phyloP scores from a whole-genome alignment of 2,888 invertebrate genomes.

The Antitype chi region DNA sequence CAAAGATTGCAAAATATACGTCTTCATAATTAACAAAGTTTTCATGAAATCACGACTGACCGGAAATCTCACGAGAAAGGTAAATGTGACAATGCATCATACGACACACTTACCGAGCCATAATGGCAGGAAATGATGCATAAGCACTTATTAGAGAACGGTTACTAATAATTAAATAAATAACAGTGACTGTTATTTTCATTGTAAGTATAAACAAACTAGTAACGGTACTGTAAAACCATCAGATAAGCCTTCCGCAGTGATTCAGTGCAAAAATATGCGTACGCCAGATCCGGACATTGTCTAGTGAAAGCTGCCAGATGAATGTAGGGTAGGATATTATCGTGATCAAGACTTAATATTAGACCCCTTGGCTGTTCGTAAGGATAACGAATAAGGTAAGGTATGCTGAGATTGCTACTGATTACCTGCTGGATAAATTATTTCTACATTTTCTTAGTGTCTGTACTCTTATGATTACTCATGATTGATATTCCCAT shows the following conservation, averaged over 20 bases:
- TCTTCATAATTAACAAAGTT: background rate
- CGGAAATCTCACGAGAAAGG: conserved; percentile 14
- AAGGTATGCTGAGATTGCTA: background rate
- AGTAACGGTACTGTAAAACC: conserved; percentile 27
- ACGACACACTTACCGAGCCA: conserved; percentile 1
- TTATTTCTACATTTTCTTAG: background rate
- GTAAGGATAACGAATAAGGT: conserved; percentile 22
- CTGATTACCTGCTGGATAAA: conserved; percentile 24
- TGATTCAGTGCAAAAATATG: conserved; percentile 66
- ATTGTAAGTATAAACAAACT: conserved; percentile 6
- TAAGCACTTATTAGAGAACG: conserved; percentile 30
- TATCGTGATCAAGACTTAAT: conserved; percentile 38
- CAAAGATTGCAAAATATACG: conserved; percentile 31
- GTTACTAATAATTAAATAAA: conserved; percentile 61
- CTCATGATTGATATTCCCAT: conserved; percentile 7
- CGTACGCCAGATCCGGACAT: conserved; percentile 62
- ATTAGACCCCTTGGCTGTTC: conserved; percentile 12
- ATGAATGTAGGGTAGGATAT: conserved; percentile 47
- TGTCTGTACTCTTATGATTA: background rate
- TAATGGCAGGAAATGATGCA: conserved; percentile 55
- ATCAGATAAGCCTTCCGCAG: conserved; percentile 43
- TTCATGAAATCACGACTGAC: conserved; percentile 1
- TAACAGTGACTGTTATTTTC: conserved; percentile 39
- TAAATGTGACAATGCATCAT: conserved; percentile 32
- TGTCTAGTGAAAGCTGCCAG: conserved; percentile 53